Evolutionary conservation across 2,113 vertebrate genomes (phyloP), one percentile per base, ranked within the genome.

Genomic region (Nycticebus coucang): DNA sequence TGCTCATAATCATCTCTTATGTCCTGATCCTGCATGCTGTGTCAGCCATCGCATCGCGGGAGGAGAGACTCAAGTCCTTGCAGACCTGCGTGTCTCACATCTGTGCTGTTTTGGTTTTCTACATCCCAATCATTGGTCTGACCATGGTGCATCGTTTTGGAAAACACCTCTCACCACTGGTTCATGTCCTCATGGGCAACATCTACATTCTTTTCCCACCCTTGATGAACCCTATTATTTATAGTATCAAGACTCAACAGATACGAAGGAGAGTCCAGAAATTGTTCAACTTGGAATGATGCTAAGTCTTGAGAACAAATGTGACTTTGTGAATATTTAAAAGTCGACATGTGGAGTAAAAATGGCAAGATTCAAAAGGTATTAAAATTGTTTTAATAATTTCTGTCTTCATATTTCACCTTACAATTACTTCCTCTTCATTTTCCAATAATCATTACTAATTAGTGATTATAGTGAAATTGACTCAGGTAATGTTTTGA

Each of bases 41-140:
- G 22, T 33, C 94, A 64, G 89, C 87, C n/a, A 92, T 95, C 68
- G 81, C 95, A 60, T 97, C 91, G 12, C 15, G 2, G 41, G 93
- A 97, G 17, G 95, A 93, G 80, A 90, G 95, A 28, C 9, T 50
- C 57, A 97, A 95, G 50, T 93, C 95, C 9, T 93, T 96, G 78
- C 79, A 96, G 22, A 97, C 97, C 18, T 97, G 97, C 45, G 93
- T 87, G 3, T 96, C 96, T 28, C 97, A 97, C 50, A 79, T 97
- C n/a, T 90, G 93, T 57, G 96, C 96, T 45, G 94, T 97, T 45
- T 64, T 91, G 18, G 60, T 80, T 50, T 91, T 91, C 62, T 91
- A 91, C 35, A 82, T 82, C 11, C 75, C 89, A 30, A 81, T 91
- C n/a, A 69, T 69, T 13, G 53, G 75, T 9, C 55, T 82, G 26